Evolutionary conservation across 2,888 invertebrate genomes (phyloP), one percentile per base, ranked within the genome.

Genomic region (Lumbricus terrestris): DNA sequence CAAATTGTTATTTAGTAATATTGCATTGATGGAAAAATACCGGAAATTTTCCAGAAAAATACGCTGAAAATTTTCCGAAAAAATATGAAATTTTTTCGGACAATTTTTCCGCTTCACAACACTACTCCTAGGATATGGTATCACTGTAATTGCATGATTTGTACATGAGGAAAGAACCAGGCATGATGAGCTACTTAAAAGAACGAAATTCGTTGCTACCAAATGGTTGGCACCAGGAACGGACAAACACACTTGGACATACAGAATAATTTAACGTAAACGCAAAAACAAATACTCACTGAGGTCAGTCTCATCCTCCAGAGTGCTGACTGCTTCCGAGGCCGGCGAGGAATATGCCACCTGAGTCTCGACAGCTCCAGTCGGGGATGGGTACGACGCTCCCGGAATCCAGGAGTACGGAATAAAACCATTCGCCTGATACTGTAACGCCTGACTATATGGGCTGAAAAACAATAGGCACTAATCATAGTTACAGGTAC

Each of bases 341-440:
- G 35, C 85, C 29, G 85, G 85, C n/a, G 85, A 35, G 85, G 85
- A 0, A 85, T 35, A 85, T 16, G 85, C 23, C 85, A 85, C 85
- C 85, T 33, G 85, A 35, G 85, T 85, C 37, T 85, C 85, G n/a
- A 69, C 69, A n/a, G 69, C n/a, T 85, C 85, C 85, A 85, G 35
- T 85, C 20, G 85, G 85, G n/a, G 85, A 85, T 23, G 85, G 85
- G 35, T 85, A 85, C 85, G 85, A 85, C 23, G 85, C 85, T 85
- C 85, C 85, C 23, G 85, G 85, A 85, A 85, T 35, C 85, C 85
- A 85, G 35, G 85, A 29, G 85, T 85, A 85, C 37, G 85, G 37
- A 85, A 37, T 37, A 85, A 85, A 85, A 35, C 85, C 85, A 85
- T 85, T 85, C n/a, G 85, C 35, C 85, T 85, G 85, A 85, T 85